Base-by-base conservation (phyloP, 2,888 invertebrate genomes). In the Eupithecia subfuscata region DNA sequence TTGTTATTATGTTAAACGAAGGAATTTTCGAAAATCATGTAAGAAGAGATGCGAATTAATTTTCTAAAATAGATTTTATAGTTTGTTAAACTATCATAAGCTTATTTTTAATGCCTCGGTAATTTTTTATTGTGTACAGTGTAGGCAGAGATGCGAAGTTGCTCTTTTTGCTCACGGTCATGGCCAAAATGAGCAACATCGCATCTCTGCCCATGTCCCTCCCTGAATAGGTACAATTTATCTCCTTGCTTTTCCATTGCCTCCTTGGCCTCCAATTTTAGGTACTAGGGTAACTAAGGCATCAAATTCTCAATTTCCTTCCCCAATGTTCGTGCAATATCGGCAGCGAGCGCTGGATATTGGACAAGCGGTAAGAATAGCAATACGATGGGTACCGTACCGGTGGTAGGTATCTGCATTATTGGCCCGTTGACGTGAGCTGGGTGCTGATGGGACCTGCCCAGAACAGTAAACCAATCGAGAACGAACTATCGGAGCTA, bases 341-440 rank as follows among this genome's bases (percentile, higher is more conserved):
- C 71, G 70, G 52, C 64, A 77, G 16, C 18, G n/a, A 65, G n/a
- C 67, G 37, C 6, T 43, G 14, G 40, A 68, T 68, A 43, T 68
- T 68, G 43, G 68, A 68, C 43, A 68, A 68, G 86, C 86, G 85
- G 81, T 83, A 85, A 88, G 91, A 91, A 91, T 91, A 91, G 85
- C 88, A 90, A 91, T 89, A 87, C 88, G 88, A 81, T 80, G 76
- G 81, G 79, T 84, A 84, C 83, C 65, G 56, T 5, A 63, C 64
- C 64, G 64, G 34, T 64, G 48, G 48, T 48, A 48, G 84, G 84
- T 85, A 85, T 86, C 87, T 86, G 84, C 87, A 86, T 87, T 87
- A 87, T 87, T 86, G 85, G 82, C 70, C 43, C 75, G 78, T 77
- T 85, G 84, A 85, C 89, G 88, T 88, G 89, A 85, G 82, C 52